Evolutionary conservation across 2,888 invertebrate species (phyloP).

Genomic region (Cheilosia vernalis): DNA sequence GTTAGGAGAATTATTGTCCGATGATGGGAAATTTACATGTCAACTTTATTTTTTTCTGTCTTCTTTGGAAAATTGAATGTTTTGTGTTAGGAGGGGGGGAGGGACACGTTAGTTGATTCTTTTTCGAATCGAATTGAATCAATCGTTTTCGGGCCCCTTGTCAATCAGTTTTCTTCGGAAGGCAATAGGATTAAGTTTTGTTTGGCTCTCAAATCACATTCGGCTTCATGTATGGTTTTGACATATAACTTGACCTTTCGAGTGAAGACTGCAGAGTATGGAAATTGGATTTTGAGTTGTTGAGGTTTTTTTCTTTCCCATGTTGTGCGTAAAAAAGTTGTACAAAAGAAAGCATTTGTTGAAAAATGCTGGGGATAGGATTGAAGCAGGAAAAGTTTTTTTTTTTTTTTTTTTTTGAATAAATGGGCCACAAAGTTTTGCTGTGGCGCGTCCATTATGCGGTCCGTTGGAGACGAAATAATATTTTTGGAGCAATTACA

Average conservation of each 20-base stretch:
- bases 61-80: constrained; percentile 56
- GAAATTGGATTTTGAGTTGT: constrained; percentile 65
- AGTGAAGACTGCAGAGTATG: constrained; percentile 36
- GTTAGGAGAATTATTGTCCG: constrained; percentile 71
- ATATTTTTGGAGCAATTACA: too few species aligned
- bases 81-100: constrained; percentile 30
- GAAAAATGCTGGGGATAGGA: constrained; percentile 33
- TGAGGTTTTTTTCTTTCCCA: constrained; percentile 6
- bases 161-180: constrained; percentile 45
- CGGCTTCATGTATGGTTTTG: constrained; percentile 69
- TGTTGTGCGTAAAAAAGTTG: constrained; percentile 24
- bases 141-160: constrained; percentile 56
- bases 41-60: constrained; percentile 53
- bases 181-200: constrained; percentile 71
- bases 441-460: too few species aligned
- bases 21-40: constrained; percentile 73
- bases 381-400: constrained; percentile 29
- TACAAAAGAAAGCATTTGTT: constrained; percentile 30
- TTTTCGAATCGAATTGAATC: constrained; percentile 62
- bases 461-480: too few species aligned
- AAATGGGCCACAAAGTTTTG: too few species aligned
- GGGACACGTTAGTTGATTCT: constrained; percentile 51
- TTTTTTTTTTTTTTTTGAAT: not conserved
- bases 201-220: constrained; percentile 60
- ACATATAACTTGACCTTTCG: constrained; percentile 73